Evolutionary conservation across 2,888 invertebrate genomes (phyloP).

Genomic region (Meloe dianella): DNA sequence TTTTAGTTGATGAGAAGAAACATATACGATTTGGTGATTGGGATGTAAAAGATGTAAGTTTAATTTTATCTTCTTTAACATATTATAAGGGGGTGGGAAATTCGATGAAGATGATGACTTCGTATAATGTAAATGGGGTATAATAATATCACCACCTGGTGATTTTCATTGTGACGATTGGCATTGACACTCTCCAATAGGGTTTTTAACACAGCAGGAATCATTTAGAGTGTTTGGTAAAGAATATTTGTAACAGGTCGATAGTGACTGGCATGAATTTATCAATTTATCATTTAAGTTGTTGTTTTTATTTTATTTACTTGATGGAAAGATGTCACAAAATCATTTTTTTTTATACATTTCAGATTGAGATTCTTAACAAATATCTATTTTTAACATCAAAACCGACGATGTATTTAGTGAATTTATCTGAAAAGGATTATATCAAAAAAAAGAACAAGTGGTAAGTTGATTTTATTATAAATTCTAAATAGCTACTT

Average conservation of each 20-base stretch:
- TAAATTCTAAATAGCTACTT: background rate
- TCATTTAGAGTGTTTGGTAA: constrained; percentile 32
- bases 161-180: constrained; percentile 47
- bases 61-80: background rate
- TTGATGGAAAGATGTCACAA: background rate
- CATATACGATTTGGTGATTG: constrained; percentile 93
- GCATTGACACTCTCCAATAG: constrained; percentile 45
- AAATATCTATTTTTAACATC: constrained; percentile 96
- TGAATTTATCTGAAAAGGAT: constrained; percentile 97
- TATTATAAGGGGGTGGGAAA: background rate
- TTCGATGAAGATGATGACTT: constrained; percentile 23
- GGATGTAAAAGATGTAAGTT: constrained; percentile 88
- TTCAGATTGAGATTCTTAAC: constrained; percentile 94
- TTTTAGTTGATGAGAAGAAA: constrained; percentile 87
- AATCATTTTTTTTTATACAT: constrained; percentile 38
- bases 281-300: constrained; percentile 39
- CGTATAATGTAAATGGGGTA: constrained; percentile 30
- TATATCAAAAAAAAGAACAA: constrained; percentile 98
- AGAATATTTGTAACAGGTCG: constrained; percentile 41
- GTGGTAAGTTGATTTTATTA: constrained; percentile 70
- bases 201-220: constrained; percentile 39
- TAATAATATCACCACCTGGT: constrained; percentile 50
- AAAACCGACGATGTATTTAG: constrained; percentile 96
- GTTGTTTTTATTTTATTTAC: constrained; percentile 19
- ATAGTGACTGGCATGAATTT: constrained; percentile 41